Evolutionary conservation across 1,140 invertebrate genomes (phyloP), one percentile per base, ranked within the genome.

Genomic region (Lethocerus indicus): DNA sequence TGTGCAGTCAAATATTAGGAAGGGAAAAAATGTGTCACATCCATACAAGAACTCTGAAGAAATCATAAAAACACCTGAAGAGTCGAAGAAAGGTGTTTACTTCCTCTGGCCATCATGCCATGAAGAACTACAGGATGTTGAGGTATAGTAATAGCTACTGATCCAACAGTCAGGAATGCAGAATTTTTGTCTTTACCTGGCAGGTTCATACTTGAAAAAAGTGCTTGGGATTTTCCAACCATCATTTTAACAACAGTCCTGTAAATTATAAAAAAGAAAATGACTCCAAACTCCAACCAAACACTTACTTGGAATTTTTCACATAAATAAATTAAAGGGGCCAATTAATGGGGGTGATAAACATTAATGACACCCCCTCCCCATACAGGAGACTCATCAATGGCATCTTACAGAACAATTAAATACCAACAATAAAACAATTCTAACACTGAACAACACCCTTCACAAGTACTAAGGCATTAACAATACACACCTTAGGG

Each of bases 41-140:
- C n/a, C n/a, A n/a, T n/a, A n/a, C n/a, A n/a, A n/a, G n/a, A n/a
- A n/a, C n/a, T n/a, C n/a, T 14, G 26, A 48, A 18, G 23, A 24
- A n/a, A 47, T 35, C 27, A 36, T 26, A 28, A 9, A 40, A 45
- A 54, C 61, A 76, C 79, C 66, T 88, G 85, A 32, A 93, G 62
- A 1, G 88, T 92, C n/a, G 83, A 88, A 13, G 86, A 90, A 2
- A 97, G 69, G 60, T 94, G 87, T 58, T 90, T 86, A 47, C 87
- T 90, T 36, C 89, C 87, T 56, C 92, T 72, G 0, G 91, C 92
- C 79, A 97, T 91, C 87, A 97, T 94, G 42, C 89, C 89, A 63
- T 97, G 93, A 46, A 97, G 68, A 25, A 87, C 89, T 0, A 95
- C 88, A 0, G 93, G 92, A 71, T 96, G 92, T 62, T 96, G 91